Evolutionary conservation across 53 echinoderm and acorn worm species (phyloP).

Genomic region (Hippasteria phrygiana): DNA sequence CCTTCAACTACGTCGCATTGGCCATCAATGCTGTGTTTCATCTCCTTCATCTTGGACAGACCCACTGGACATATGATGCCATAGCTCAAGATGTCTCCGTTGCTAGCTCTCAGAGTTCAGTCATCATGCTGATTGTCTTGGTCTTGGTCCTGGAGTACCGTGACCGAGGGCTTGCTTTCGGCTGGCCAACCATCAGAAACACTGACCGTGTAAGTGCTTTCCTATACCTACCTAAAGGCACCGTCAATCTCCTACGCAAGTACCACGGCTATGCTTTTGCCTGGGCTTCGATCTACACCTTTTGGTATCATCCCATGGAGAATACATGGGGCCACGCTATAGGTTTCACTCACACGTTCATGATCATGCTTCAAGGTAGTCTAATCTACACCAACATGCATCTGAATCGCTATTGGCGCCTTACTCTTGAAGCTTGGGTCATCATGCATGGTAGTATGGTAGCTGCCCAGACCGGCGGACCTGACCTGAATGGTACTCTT

Average conservation of each 20-base stretch:
- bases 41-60: constrained; percentile 80
- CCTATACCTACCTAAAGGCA: constrained; percentile 66
- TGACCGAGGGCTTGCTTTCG: constrained; percentile 84
- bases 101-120: constrained; percentile 85
- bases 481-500: constrained; percentile 72
- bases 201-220: constrained; percentile 66
- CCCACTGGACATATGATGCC: constrained; percentile 85
- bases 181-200: constrained; percentile 81
- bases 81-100: constrained; percentile 85
- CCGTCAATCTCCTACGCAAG: constrained; percentile 74
- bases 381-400: constrained; percentile 88
- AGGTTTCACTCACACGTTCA: constrained; percentile 85
- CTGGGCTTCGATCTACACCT: constrained; percentile 89
- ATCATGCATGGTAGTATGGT: constrained; percentile 78
- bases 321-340: constrained; percentile 83
- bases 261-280: constrained; percentile 92
- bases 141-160: constrained; percentile 87
- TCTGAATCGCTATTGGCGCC: constrained; percentile 86
- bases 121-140: constrained; percentile 86
- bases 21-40: constrained; percentile 77
- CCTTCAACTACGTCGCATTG: constrained; percentile 72
- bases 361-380: constrained; percentile 90
- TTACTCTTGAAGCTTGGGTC: constrained; percentile 82
- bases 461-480: constrained; percentile 82
- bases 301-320: constrained; percentile 97